Base-by-base conservation (phyloP, 2,113 vertebrate species). In the Rhodinocichla rosea region DNA sequence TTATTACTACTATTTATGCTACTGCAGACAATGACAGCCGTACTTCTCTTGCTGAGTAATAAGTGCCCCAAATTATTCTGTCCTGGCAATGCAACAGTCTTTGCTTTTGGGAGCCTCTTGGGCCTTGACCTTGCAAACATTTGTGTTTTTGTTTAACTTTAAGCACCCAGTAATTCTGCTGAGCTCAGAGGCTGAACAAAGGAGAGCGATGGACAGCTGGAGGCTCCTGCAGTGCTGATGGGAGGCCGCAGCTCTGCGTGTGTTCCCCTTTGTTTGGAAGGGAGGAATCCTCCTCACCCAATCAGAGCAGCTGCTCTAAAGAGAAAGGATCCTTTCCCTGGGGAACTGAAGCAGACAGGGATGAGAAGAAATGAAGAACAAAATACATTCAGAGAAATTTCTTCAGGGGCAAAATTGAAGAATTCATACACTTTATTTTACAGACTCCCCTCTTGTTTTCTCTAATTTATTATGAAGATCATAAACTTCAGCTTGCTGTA, bases 101-200 rank as follows among this genome's bases (percentile, higher is more conserved):
- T 9, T 80, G 60, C 28, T 86, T 85, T 52, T 70, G 28, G 92
- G 83, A 92, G 20, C 10, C 21, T 81, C 56, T 45, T 47, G 52
- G 80, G 89, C 33, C 44, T 69, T 64, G 39, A 67, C 39, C 39
- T 86, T 89, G 42, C 50, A 90, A 89, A 78, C 27, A 75, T 70
- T 77, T 78, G 42, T 7, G 5, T 32, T 94, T 94, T 74, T 94
- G 59, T 83, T 86, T 80, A 90, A 65, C 37, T 90, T 83, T 14
- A 63, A 55, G 79, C 63, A 81, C 33, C 42, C 27, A 35, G 50
- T 71, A 75, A 44, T 63, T 64, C 76, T 56, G 42, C 68, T 44
- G 76, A 83, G 30, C 39, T 77, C 90, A 77, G 18, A 24, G 71
- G 45, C 71, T 55, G 70, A 90, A 80, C 32, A 62, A 88, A 90